Base-by-base conservation (phyloP, 2,113 vertebrate species). In the Clarias macrocephalus region DNA sequence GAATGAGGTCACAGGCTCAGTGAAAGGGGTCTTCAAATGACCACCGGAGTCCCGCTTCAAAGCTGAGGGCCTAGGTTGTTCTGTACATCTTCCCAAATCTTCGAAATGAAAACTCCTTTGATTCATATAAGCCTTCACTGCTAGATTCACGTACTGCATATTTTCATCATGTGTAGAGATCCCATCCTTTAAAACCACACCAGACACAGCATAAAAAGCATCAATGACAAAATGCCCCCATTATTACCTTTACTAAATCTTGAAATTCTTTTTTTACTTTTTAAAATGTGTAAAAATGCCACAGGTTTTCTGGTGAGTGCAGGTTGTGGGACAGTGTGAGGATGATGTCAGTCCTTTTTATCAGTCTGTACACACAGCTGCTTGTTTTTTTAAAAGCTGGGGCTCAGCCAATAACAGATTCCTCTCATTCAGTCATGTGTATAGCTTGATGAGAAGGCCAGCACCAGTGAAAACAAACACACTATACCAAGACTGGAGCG, bases 141-240 rank as follows among this genome's bases (percentile, higher is more conserved):
- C 97, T 88, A 95, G 90, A 90, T 96, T 98, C 91, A 99, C 86
- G 84, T 96, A 97, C 84, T 84, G 92, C 92, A 98, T 96, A 91
- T 99, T 99, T 85, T 96, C 94, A 85, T 95, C 94, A 87, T 98
- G 96, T 73, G 96, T 96, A 8, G 94, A 91, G 85, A 94, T 94
- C 82, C 94, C 95, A 60, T 92, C 96, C 98, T 99, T 93, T 25
- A 87, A 83, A 12, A 85, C 57, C 59, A 73, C 16, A 82, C 75
- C 60, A 88, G 88, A 72, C 25, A 90, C 3, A 80, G 8, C 37
- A 83, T 62, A 10, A 15, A 57, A 30, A 30, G 12, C 13, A 33
- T 75, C 19, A 62, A 62, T 4, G 1, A 57, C 5, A 28, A 16
- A 18, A 11, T 48, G 11, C n/a, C 9, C 9, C 25, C 23, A 37